Base-by-base conservation (phyloP, 2,888 invertebrate species). In the Sisyra terminalis region DNA sequence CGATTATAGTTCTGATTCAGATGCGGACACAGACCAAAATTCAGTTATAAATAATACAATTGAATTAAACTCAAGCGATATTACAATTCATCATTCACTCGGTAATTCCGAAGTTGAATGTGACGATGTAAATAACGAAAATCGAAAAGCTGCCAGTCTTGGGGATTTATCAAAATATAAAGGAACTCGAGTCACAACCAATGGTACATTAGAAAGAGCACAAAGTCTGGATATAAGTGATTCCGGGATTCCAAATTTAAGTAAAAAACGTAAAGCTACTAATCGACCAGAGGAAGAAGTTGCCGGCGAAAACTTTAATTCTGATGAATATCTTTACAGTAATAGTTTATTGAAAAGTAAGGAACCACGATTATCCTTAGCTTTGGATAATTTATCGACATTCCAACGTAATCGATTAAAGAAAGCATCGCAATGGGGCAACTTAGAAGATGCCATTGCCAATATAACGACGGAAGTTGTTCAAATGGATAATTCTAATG, bases 151-250 rank as follows among this genome's bases (percentile, higher is more conserved):
- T 2, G 79, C 84, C 1, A 85, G 84, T 30, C 66, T 85, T 2
- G 85, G 84, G 1, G 85, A 86, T 59, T 61, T 86, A 40, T 82
- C 83, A 0, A 75, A 77, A 55, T 76, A 84, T 46, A 67, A 71
- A 43, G 61, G 65, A 31, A 66, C 64, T 48, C 55, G 64, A 15
- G 67, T 57, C 48, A 54, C 51, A 8, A 59, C 55, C 43, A 55
- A 53, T 3, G 74, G 76, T 3, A 77, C 75, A 8, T 58, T 80
- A 43, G 85, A 86, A 61, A 66, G 85, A 47, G 84, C 86, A 1
- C 83, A 85, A 55, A 85, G 85, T 52, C 63, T 86, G 35, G 86
- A 86, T 49, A 78, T 83, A 58, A 77, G 78, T 2, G 70, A 71
- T 41, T 57, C 67, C 0, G 63, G 62, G 5, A 55, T 57, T 31